Base-by-base conservation (phyloP, 2,888 invertebrate genomes). In the Drosophila birchii region DNA sequence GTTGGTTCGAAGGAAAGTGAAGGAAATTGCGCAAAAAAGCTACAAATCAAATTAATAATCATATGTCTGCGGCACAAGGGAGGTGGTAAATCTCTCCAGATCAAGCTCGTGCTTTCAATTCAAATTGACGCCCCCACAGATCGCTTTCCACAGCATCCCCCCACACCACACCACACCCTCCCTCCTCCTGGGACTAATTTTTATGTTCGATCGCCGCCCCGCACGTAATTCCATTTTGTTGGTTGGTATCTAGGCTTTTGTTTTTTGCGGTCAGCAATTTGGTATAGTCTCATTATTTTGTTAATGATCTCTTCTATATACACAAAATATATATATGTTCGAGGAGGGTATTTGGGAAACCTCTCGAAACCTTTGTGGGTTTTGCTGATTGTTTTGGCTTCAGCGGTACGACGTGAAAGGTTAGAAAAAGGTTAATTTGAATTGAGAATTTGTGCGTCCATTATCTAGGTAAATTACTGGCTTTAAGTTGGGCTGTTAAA, bases 11-110 rank as follows among this genome's bases (percentile, higher is more conserved):
- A 44, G 53, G 60, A 86, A 88, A 84, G 77, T 77, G 73, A 62
- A 43, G 58, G 39, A 83, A 86, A 88, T 78, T 75, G 74, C 56
- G 26, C 63, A 55, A 73, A 76, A 76, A 75, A 67, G 54, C 86
- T 67, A 86, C 86, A 88, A 85, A 88, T 85, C 85, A 88, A 85
- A 84, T 85, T 78, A 87, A 88, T 85, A 85, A 88, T 88, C 89
- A 88, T 81, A 76, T 87, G 85, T 81, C 87, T 86, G 43, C 32
- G n/a, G 59, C 12, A 44, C 61, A 43, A n/a, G 44, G 59, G 20
- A 36, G 43, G 39, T n/a, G 29, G 34, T 20, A 67, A 59, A 59
- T 67, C 43, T 41, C 43, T 56, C 23, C 43, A 62, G 67, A 58
- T 58, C 34, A 53, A 77, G 68, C 75, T 87, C 76, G 86, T 88